Base-by-base conservation (phyloP, 1,140 invertebrate genomes). In the Orius insidiosus region DNA sequence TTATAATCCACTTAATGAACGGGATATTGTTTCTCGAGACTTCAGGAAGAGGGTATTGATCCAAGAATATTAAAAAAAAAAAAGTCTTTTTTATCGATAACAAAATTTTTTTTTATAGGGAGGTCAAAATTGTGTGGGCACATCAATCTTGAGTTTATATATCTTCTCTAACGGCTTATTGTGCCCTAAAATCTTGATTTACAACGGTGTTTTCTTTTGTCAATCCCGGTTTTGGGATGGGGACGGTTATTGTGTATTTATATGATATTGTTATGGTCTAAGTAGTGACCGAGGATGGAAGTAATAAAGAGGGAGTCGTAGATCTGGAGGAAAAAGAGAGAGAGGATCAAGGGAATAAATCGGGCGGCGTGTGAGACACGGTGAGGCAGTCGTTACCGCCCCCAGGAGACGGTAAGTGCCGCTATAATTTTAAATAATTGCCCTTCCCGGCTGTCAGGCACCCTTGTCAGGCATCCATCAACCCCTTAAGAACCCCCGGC, bases 381-480 rank as follows among this genome's bases (percentile, higher is more conserved):
- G n/a, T n/a, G n/a, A n/a, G n/a, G 11, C 36, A 10, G 36, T 38
- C 5, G 10, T 7, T 13, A 7, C 36, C 36, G 10, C 36, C 36
- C 36, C 13, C 5, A 38, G 11, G 15, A 38, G 36, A 13, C 5
- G 10, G 10, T 38, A 38, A 38, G 36, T 38, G 36, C 36, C 36
- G 36, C 36, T 38, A 38, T 38, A 38, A 38, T 38, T 38, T 38
- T 38, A 38, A 38, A 38, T 38, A 38, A 38, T 38, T 38, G 36
- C 36, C 36, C 11, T 38, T 38, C 15, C 15, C 11, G n/a, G n/a
- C n/a, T n/a, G n/a, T n/a, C n/a, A n/a, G n/a, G n/a, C n/a, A n/a
- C n/a, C n/a, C n/a, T n/a, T n/a, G n/a, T n/a, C n/a, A n/a, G n/a
- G n/a, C n/a, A n/a, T n/a, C n/a, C n/a, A n/a, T n/a, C n/a, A n/a